Conservation (phyloP, 2,797 vertebrate species). For the Dendrocincla fuliginosa region DNA sequence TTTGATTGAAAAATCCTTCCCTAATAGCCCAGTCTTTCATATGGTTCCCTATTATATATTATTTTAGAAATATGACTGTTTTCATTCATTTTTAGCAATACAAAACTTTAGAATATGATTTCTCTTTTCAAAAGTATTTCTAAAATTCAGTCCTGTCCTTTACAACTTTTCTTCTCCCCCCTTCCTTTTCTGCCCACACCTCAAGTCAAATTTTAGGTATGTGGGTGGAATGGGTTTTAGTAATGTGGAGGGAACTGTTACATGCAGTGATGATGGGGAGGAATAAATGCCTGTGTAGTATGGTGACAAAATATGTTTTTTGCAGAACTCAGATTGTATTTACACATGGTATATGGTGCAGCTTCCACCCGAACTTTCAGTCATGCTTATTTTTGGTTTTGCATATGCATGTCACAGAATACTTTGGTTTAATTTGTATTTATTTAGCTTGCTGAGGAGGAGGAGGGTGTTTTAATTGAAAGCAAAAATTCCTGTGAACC, state of each 20-base stretch:
- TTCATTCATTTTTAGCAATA: neutral
- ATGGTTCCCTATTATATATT: neutral
- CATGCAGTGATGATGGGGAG: neutral
- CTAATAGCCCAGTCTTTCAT: neutral
- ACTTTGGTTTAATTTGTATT: neutral
- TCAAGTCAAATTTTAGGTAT: neutral
- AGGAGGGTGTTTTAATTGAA: neutral
- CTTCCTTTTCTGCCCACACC: slow-evolving; percentile 8
- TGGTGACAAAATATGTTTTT: neutral
- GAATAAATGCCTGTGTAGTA: neutral
- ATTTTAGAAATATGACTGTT: neutral
- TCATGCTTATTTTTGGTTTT: neutral
- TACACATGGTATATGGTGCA: neutral
- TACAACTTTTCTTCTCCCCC: neutral
- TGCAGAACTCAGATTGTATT: neutral
- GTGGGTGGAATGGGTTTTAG: slow-evolving; percentile 4
- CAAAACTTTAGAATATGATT: neutral
- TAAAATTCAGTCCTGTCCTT: neutral
- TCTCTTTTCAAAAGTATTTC: neutral
- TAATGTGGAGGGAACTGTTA: neutral
- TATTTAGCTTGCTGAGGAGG: neutral
- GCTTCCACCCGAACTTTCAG: neutral
- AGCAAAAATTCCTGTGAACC: slow-evolving; percentile 11
- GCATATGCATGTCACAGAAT: neutral
- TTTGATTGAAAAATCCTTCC: neutral